Evolutionary conservation across 2,888 invertebrate genomes (phyloP).

Genomic region (Timema podura): DNA sequence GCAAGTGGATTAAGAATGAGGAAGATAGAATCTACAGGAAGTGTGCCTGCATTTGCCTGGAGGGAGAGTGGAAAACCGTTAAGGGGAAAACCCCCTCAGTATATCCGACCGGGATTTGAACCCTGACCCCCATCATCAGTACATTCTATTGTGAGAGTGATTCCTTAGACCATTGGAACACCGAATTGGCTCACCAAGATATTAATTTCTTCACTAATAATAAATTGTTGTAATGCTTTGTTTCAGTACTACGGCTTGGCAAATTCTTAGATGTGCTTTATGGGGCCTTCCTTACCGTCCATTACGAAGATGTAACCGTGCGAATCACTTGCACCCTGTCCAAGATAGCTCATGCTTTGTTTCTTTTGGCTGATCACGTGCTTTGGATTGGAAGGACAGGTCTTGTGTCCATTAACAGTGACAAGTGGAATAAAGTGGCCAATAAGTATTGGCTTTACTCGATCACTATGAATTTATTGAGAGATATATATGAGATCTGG

Average conservation of each 20-base stretch:
- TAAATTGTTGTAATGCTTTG: slow-evolving; percentile 24
- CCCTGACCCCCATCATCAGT: no score
- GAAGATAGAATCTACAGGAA: no score
- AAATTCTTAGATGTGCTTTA: slow-evolving; percentile 79
- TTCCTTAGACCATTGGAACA: no score
- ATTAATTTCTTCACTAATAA: no score
- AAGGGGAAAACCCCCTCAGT: no score
- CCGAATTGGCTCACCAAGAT: no score
- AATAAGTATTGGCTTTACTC: slow-evolving; percentile 84
- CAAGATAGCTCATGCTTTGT: slow-evolving; percentile 74
- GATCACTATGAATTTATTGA: slow-evolving; percentile 70
- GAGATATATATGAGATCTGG: slow-evolving; percentile 82
- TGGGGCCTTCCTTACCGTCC: slow-evolving; percentile 64
- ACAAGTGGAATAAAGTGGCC: slow-evolving; percentile 68
- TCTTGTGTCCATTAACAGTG: slow-evolving; percentile 56
- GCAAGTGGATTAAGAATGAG: no score
- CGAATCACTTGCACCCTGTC: slow-evolving; percentile 70
- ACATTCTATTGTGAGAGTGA: no score
- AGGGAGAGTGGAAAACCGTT: no score
- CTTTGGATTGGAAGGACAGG: slow-evolving; percentile 80
- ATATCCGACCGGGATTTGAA: no score
- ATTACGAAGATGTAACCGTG: slow-evolving; percentile 66
- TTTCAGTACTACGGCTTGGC: slow-evolving; percentile 77
- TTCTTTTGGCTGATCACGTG: slow-evolving; percentile 79
- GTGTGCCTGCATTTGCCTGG: no score